phyloP scores from a whole-genome alignment of 2,888 invertebrate genomes.

The Agrenia bidenticulata region DNA sequence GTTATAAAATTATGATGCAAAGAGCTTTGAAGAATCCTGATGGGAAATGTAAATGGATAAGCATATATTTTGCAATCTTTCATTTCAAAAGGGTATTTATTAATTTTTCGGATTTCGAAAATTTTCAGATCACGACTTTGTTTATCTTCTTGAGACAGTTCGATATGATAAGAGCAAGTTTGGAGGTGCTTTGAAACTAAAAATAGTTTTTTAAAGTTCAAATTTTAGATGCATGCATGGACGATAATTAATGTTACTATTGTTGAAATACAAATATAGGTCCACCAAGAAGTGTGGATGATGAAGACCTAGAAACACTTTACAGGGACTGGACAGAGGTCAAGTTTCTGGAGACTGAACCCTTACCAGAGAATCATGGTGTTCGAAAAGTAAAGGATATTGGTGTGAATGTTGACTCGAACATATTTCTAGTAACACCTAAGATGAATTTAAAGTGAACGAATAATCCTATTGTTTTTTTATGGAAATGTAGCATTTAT shows the following conservation, averaged over 20 bases:
- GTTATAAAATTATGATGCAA: conserved; percentile 39
- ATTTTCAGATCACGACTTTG: conserved; percentile 35
- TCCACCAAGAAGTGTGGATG: conserved; percentile 40
- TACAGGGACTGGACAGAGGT: conserved; percentile 39
- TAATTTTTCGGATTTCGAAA: background rate
- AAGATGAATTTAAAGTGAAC: no score
- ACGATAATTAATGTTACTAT: background rate
- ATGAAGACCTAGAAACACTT: conserved; percentile 34
- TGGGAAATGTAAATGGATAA: conserved; percentile 12
- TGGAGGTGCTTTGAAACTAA: conserved; percentile 26
- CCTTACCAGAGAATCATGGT: conserved; percentile 13
- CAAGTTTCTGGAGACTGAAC: conserved; percentile 15
- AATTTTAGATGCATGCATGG: background rate
- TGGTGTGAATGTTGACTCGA: conserved; percentile 19
- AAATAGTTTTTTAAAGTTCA: background rate
- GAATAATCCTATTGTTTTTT: conserved; percentile 1
- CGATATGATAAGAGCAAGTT: conserved; percentile 38
- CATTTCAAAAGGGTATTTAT: background rate
- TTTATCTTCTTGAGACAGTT: conserved; percentile 42
- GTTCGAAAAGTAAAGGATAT: conserved; percentile 15
- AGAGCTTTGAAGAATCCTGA: conserved; percentile 23
- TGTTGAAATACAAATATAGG: conserved; percentile 16
- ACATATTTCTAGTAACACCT: conserved; percentile 32
- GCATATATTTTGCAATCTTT: background rate
- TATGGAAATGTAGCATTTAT: no score